A percentile compares a stretch with the other conserved stretches of the same genome.
These are phyloP conservation scores for Drosophila virilis DNA, from an alignment of 1,140 invertebrate species.

Conservation along the genomic window DNA sequence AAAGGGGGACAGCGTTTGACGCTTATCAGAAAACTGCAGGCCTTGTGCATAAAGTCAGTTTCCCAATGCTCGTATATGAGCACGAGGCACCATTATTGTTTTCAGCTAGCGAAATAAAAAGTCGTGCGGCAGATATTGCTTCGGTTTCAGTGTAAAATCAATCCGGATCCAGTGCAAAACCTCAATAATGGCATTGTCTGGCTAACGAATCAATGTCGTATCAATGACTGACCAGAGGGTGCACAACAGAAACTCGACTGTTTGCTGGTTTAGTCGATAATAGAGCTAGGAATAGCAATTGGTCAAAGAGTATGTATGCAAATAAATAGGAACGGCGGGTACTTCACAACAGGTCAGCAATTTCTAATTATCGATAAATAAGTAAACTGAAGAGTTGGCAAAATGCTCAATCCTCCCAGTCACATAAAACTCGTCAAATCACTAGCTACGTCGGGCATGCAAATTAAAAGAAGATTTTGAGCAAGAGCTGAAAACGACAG, in stretches of 20 bases:
- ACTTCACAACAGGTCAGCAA: slow-evolving; percentile 32
- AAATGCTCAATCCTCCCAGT: slow-evolving; percentile 35
- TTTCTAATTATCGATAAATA: slow-evolving; percentile 79
- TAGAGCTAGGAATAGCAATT: slow-evolving; percentile 62
- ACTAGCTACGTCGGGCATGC: not conserved
- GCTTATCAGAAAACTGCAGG: slow-evolving; percentile 71
- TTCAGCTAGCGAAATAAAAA: slow-evolving; percentile 47
- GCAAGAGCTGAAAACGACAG: slow-evolving; percentile 1
- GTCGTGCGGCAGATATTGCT: slow-evolving; percentile 33
- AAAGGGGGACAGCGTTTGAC: slow-evolving; percentile 52
- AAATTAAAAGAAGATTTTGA: slow-evolving; percentile 47
- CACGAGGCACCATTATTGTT: slow-evolving; percentile 51
- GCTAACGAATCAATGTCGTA: slow-evolving; percentile 59
- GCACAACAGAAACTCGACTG: not conserved
- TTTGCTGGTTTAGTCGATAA: slow-evolving; percentile 50
- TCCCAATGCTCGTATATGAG: slow-evolving; percentile 2
- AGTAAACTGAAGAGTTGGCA: slow-evolving; percentile 67
- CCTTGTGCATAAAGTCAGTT: slow-evolving; percentile 10
- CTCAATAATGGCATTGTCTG: slow-evolving; percentile 64
- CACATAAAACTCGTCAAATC: slow-evolving; percentile 66
- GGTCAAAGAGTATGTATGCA: slow-evolving; percentile 22
- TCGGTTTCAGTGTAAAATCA: not conserved
- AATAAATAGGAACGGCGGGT: not conserved
- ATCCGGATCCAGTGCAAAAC: slow-evolving; percentile 13
- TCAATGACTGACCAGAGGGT: slow-evolving; percentile 18